These are phyloP conservation scores for Enteromius trimaculatus DNA, from an alignment of 2,797 vertebrate genomes.

Conservation along the genomic window DNA sequence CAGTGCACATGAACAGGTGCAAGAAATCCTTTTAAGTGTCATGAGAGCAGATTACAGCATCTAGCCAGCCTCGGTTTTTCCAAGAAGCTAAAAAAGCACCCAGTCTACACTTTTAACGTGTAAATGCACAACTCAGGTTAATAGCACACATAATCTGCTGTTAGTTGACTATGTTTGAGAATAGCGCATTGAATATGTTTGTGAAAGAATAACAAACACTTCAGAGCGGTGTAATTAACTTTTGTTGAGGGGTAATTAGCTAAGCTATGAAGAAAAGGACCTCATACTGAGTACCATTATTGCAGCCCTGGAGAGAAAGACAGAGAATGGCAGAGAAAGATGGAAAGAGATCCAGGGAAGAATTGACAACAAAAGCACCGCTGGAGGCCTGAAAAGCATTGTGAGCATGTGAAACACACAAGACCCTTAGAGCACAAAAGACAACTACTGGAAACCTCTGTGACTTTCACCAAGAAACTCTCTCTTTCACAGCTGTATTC, in stretches of 20 bases:
- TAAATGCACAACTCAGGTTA: constrained; percentile 15
- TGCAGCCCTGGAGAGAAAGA: constrained; percentile 37
- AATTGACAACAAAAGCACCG: constrained; percentile 54
- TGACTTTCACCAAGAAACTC: constrained; percentile 50
- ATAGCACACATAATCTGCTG: constrained; percentile 23
- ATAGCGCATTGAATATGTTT: constrained; percentile 28
- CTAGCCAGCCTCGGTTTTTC: constrained; percentile 11
- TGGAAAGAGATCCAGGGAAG: constrained; percentile 26
- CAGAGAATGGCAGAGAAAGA: constrained; percentile 30
- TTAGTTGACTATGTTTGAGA: constrained; percentile 25
- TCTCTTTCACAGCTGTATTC: constrained; percentile 47
- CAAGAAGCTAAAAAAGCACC: constrained; percentile 7
- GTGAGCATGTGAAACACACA: constrained; percentile 49
- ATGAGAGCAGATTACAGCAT: constrained; percentile 34
- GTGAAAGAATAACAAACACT: constrained; percentile 40
- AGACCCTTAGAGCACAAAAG: constrained; percentile 44
- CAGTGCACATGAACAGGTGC: constrained; percentile 50
- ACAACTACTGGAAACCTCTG: constrained; percentile 47
- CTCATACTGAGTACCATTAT: constrained; percentile 58
- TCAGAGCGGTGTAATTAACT: constrained; percentile 54
- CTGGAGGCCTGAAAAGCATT: constrained; percentile 47
- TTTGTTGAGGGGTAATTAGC: constrained; percentile 45
- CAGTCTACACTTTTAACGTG: constrained; percentile 8
- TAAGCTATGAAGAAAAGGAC: constrained; percentile 43
- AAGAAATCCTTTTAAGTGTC: constrained; percentile 39